phyloP scores from a whole-genome alignment of 2,888 invertebrate genomes.

The Germaria angustata region DNA sequence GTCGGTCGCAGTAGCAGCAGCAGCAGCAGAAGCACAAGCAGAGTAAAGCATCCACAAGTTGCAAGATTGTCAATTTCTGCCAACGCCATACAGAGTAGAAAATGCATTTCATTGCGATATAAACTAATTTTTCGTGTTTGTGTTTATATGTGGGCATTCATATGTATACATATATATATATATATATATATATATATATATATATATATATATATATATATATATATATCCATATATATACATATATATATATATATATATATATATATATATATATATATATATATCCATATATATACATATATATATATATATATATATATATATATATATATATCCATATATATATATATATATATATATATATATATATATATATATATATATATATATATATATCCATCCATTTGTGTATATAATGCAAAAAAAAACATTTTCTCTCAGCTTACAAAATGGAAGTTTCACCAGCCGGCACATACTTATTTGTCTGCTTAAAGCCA shows the following conservation, averaged over 20 bases:
- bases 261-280: too few relatives aligned
- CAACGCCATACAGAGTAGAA: constrained; percentile 19
- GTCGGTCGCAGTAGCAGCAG: too few relatives aligned
- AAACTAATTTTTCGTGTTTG: neutral
- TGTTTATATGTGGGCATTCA: neutral
- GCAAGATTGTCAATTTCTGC: constrained; percentile 31
- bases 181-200: neutral
- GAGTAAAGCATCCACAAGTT: neutral
- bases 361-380: neutral
- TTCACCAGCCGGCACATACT: constrained; percentile 39
- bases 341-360: neutral
- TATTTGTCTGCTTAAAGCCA: constrained; percentile 12
- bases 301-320: neutral
- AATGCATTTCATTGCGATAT: constrained; percentile 23
- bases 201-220: neutral
- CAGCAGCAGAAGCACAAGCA: too few relatives aligned
- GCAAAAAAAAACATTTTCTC: constrained; percentile 25
- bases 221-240: neutral
- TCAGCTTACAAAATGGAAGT: constrained; percentile 6
- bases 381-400: neutral
- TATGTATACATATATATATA: neutral
- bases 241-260: neutral
- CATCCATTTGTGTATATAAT: too few relatives aligned
- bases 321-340: too few relatives aligned
- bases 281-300: too few relatives aligned